Percentiles rank a stretch among this genome's conserved stretches.
Evolutionary conservation across 2,113 vertebrate genomes (phyloP).

Genomic region (Climacteris rufus): DNA sequence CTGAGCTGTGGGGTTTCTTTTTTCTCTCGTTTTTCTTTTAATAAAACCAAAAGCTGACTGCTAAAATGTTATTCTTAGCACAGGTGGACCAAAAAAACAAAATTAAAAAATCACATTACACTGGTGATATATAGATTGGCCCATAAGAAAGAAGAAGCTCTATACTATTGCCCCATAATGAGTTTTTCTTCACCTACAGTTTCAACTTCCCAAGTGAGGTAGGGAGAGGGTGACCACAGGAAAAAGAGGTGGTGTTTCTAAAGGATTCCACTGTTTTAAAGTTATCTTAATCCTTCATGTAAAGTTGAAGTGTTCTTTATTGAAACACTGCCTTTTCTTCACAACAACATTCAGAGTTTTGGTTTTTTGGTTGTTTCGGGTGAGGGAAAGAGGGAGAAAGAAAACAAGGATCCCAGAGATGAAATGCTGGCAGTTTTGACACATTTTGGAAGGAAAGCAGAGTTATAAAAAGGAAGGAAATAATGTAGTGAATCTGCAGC

Average conservation of each 20-base stretch:
- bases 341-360: conserved; percentile 12
- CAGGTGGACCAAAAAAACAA: conserved; percentile 3
- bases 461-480: conserved; percentile 12
- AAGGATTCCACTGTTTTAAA: not conserved
- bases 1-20: not conserved
- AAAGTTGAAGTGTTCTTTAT: not conserved
- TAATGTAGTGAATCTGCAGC: not conserved
- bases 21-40: not conserved
- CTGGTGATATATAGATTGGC: conserved; percentile 6
- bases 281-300: conserved; percentile 4
- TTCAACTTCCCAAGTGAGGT: conserved; percentile 32
- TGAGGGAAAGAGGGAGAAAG: not conserved
- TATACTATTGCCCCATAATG: not conserved
- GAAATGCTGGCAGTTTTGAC: conserved; percentile 23
- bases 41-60: conserved; percentile 12
- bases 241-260: conserved; percentile 14
- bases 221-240: not conserved
- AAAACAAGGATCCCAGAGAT: conserved; percentile 41
- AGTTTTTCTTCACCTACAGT: not conserved
- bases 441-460: not conserved
- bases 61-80: conserved; percentile 38
- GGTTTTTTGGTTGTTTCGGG: conserved; percentile 13
- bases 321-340: not conserved
- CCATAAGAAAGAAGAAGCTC: not conserved
- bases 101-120: not conserved